A percentile compares a stretch with the other conserved stretches of the same genome.
phyloP scores from a whole-genome alignment of 2,113 vertebrate genomes.

The Ia io region DNA sequence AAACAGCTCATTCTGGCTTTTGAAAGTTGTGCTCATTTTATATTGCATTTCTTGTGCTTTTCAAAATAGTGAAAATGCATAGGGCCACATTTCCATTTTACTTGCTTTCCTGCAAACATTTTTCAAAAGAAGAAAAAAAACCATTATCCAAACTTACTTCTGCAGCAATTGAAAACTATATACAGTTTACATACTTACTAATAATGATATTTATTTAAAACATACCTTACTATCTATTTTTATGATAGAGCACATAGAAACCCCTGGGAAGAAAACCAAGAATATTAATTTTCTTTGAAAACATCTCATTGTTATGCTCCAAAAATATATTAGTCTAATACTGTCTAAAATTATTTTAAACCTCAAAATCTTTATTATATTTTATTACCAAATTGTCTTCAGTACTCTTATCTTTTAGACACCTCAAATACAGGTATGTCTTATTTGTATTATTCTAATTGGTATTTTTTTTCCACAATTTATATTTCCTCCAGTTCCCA shows the following conservation, averaged over 20 bases:
- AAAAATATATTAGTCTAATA: slow-evolving; percentile 11
- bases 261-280: not conserved
- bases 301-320: not conserved
- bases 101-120: not conserved
- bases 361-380: not conserved
- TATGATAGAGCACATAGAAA: slow-evolving; percentile 27
- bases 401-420: not conserved
- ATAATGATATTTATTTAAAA: not conserved
- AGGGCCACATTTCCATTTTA: not conserved
- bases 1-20: not conserved
- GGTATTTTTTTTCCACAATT: not conserved
- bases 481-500: not conserved
- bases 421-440: not conserved
- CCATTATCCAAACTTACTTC: not conserved
- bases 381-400: slow-evolving; percentile 17
- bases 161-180: not conserved
- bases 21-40: not conserved
- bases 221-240: not conserved
- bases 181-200: not conserved
- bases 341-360: not conserved
- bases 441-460: not conserved
- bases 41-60: not conserved
- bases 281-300: not conserved
- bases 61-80: not conserved
- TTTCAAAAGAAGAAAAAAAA: not conserved